phyloP scores from a whole-genome alignment of 1,140 invertebrate species.

The Drosophila albomicans region DNA sequence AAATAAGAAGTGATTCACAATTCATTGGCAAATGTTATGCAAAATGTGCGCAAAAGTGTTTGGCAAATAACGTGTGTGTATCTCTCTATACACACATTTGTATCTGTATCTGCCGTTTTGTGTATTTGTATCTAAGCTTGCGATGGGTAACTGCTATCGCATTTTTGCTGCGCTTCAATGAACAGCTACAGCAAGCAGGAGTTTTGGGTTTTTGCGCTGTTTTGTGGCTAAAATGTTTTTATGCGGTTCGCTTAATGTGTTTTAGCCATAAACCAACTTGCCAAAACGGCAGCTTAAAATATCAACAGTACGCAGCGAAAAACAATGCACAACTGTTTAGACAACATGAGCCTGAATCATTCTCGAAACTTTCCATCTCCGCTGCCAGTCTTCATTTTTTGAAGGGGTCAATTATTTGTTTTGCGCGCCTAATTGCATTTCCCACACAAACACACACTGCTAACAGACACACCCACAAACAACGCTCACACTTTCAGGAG shows the following conservation, averaged over 20 bases:
- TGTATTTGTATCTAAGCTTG: conserved; percentile 22
- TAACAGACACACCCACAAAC: no score
- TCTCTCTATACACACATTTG: conserved; percentile 27
- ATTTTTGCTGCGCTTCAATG: conserved; percentile 64
- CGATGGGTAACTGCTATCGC: conserved; percentile 27
- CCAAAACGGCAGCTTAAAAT: conserved; percentile 31
- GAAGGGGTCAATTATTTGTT: conserved; percentile 60
- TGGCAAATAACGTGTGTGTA: conserved; percentile 69
- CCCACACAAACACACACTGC: conserved; percentile 34
- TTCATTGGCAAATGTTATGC: conserved; percentile 79
- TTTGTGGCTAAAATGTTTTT: conserved; percentile 76
- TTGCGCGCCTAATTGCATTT: conserved; percentile 75
- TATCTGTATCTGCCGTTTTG: conserved; percentile 18
- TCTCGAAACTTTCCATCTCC: conserved; percentile 8
- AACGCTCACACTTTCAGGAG: not conserved
- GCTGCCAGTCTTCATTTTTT: conserved; percentile 45
- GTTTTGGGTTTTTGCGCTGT: conserved; percentile 28
- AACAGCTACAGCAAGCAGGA: conserved; percentile 38
- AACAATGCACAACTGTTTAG: conserved; percentile 29
- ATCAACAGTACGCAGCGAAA: conserved; percentile 43
- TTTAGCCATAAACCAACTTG: conserved; percentile 79
- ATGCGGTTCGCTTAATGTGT: conserved; percentile 83
- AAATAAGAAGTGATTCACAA: conserved; percentile 75
- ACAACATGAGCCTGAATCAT: conserved; percentile 41
- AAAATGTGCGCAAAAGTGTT: conserved; percentile 79